phyloP scores from a whole-genome alignment of 2,113 vertebrate genomes.

The Varanus salvator region DNA sequence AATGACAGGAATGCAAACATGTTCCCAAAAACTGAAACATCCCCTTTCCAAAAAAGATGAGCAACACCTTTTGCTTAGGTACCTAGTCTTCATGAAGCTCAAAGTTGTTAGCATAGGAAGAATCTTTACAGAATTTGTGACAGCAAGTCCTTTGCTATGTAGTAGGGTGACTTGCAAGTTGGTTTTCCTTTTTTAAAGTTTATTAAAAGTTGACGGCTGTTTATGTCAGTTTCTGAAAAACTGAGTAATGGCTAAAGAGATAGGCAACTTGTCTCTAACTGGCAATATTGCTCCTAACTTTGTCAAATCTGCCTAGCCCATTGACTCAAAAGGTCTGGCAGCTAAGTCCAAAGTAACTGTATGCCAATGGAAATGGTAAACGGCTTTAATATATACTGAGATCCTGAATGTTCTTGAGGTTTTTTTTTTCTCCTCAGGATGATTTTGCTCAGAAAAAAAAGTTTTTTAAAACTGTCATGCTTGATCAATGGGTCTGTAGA shows the following conservation, averaged over 20 bases:
- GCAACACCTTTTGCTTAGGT: no score
- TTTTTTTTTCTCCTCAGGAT: slow-evolving; percentile 39
- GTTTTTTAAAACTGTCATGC: slow-evolving; percentile 61
- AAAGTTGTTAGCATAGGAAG: neutral
- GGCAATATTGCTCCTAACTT: slow-evolving; percentile 30
- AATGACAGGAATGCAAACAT: neutral
- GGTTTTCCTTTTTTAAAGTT: neutral
- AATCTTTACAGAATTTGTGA: neutral
- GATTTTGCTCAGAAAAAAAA: slow-evolving; percentile 54
- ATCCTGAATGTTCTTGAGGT: slow-evolving; percentile 52
- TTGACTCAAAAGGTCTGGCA: slow-evolving; percentile 70
- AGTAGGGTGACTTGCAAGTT: neutral
- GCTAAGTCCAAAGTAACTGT: slow-evolving; percentile 72
- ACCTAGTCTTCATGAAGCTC: no score
- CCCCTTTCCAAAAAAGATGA: neutral
- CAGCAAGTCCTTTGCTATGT: neutral
- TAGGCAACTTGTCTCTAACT: slow-evolving; percentile 11
- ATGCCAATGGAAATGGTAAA: slow-evolving; percentile 64
- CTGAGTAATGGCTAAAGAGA: neutral
- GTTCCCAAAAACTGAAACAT: neutral
- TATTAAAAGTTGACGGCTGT: neutral
- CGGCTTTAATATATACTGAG: slow-evolving; percentile 43
- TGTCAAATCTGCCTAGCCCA: slow-evolving; percentile 56
- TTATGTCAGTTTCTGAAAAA: neutral
- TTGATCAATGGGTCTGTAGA: slow-evolving; percentile 53